A percentile compares a stretch with the other conserved stretches of the same genome.
Conservation (phyloP, 2,888 invertebrate species). For the Philaethria dido region DNA sequence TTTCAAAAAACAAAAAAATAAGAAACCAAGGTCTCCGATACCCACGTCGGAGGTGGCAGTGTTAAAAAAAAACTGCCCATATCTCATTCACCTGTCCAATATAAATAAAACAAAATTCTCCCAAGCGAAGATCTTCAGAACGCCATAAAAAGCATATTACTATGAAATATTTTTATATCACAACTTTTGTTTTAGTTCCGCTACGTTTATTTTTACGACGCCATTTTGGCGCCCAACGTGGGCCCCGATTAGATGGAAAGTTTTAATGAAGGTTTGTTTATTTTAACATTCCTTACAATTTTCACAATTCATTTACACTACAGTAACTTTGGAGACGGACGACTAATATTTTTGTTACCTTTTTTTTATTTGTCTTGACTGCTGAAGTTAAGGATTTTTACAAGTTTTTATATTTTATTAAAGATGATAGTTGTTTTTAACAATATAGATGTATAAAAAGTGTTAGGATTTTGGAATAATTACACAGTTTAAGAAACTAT, state of each 20-base stretch:
- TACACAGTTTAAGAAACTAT: too few species aligned
- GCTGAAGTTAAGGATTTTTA: background rate
- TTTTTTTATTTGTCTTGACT: background rate
- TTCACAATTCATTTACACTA: conserved; percentile 7
- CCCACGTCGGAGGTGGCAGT: too few species aligned
- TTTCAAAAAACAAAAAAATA: too few species aligned
- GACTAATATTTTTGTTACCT: background rate
- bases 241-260: conserved; percentile 29
- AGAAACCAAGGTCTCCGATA: too few species aligned
- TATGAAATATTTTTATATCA: conserved; percentile 39
- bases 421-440: too few species aligned
- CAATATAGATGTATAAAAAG: too few species aligned
- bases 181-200: conserved; percentile 36
- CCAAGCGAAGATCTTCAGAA: conserved; percentile 12
- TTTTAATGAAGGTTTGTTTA: conserved; percentile 33
- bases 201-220: conserved; percentile 39
- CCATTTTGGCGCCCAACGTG: conserved; percentile 41
- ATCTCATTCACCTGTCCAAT: conserved; percentile 19
- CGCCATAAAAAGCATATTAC: conserved; percentile 30
- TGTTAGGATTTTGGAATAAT: too few species aligned
- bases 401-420: too few species aligned
- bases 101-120: conserved; percentile 25
- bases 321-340: background rate
- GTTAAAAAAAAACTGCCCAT: conserved; percentile 17
- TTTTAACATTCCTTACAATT: conserved; percentile 20